Evolutionary conservation across 2,888 invertebrate genomes (phyloP).

Genomic region (Callyntrura sp.): DNA sequence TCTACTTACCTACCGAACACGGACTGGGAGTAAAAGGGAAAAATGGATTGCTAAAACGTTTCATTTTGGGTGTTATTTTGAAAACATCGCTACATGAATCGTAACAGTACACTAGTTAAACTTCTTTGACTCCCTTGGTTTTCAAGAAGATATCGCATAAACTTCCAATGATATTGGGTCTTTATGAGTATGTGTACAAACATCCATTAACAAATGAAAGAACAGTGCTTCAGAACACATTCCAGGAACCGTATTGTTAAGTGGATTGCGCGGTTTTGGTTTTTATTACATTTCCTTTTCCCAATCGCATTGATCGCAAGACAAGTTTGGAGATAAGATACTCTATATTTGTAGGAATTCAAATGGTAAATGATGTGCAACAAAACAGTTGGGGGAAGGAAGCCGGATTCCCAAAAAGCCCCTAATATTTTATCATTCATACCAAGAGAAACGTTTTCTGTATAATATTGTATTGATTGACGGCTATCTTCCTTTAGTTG

Average conservation of each 20-base stretch:
- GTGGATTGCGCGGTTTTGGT: neutral
- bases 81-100: too few species aligned
- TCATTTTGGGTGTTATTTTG: too few species aligned
- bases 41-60: too few species aligned
- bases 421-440: slow-evolving; percentile 16
- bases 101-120: too few species aligned
- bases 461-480: slow-evolving; percentile 44
- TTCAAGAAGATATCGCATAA: too few species aligned
- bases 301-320: slow-evolving; percentile 21
- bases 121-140: too few species aligned
- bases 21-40: too few species aligned
- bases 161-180: neutral
- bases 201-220: too few species aligned
- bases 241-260: too few species aligned
- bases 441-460: neutral
- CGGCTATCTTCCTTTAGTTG: slow-evolving; percentile 40
- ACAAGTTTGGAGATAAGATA: slow-evolving; percentile 10
- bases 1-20: too few species aligned
- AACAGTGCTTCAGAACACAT: too few species aligned
- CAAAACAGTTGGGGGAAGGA: slow-evolving; percentile 13
- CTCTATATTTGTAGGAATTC: neutral
- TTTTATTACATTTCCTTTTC: neutral
- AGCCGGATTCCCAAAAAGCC: slow-evolving; percentile 52
- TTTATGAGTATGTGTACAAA: too few species aligned
- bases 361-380: neutral